Evolutionary conservation across 2,113 vertebrate species (phyloP).

Genomic region (Cyphomyrus discorhynchus): DNA sequence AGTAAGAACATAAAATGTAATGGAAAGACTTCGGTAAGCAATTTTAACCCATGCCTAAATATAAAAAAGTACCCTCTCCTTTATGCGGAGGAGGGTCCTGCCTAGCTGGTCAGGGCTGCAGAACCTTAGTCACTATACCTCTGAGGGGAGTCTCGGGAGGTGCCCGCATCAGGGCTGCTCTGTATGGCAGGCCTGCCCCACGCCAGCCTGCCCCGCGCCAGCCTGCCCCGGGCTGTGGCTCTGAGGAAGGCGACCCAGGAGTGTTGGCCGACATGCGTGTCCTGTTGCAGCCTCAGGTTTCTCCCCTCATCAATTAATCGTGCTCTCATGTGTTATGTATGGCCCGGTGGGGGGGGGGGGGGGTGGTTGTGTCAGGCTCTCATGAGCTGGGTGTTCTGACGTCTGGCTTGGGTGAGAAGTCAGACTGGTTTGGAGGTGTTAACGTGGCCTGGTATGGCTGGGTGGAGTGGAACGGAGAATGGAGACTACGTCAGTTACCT

Average conservation of each 20-base stretch:
- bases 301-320: slow-evolving; percentile 65
- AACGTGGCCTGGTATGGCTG: not conserved
- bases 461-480: not conserved
- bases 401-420: not conserved
- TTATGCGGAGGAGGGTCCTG: not conserved
- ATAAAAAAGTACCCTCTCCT: not conserved
- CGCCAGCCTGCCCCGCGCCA: not conserved
- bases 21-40: not conserved
- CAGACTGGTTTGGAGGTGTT: not conserved
- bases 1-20: not conserved
- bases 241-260: not conserved
- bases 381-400: not conserved
- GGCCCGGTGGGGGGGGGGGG: too few relatives aligned
- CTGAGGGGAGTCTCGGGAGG: not conserved
- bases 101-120: not conserved
- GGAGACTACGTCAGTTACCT: not conserved
- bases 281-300: slow-evolving; percentile 62
- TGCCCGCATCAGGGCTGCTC: not conserved
- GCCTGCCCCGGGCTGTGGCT: not conserved
- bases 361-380: not conserved
- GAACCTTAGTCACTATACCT: not conserved
- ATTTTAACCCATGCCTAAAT: not conserved
- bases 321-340: slow-evolving; percentile 58
- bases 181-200: not conserved
- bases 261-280: slow-evolving; percentile 46